Evolutionary conservation across 2,888 invertebrate species (phyloP).

Genomic region (Elegia similella): DNA sequence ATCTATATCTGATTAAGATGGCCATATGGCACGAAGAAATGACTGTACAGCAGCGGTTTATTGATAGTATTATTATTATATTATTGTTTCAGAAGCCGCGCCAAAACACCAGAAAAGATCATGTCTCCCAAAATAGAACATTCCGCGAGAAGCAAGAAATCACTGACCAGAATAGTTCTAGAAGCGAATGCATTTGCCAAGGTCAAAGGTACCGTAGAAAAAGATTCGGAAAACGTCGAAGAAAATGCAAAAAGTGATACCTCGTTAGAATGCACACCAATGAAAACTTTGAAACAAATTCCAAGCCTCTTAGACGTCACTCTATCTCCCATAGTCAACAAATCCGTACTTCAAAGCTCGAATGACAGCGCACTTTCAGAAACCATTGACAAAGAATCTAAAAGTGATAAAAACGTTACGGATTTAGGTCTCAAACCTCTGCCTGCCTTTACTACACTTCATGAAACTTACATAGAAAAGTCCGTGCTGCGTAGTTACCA

Average conservation of each 20-base stretch:
- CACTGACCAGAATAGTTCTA: constrained; percentile 64
- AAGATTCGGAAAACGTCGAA: constrained; percentile 44
- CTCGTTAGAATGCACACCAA: constrained; percentile 62
- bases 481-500: constrained; percentile 63
- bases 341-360: constrained; percentile 63
- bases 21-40: too few relatives aligned
- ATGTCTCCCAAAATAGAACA: constrained; percentile 60
- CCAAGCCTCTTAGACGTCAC: constrained; percentile 62
- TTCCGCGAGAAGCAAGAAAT: constrained; percentile 53
- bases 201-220: constrained; percentile 51
- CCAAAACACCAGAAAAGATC: constrained; percentile 71
- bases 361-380: constrained; percentile 49
- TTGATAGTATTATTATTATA: background rate
- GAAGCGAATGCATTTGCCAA: constrained; percentile 71
- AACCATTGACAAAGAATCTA: constrained; percentile 38
- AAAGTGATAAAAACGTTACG: constrained; percentile 36
- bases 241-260: constrained; percentile 37
- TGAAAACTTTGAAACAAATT: constrained; percentile 54
- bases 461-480: constrained; percentile 52
- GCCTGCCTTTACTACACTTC: constrained; percentile 54
- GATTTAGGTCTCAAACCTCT: constrained; percentile 40
- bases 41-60: background rate
- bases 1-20: too few relatives aligned
- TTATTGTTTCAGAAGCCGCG: constrained; percentile 52
- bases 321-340: constrained; percentile 67